Percentiles rank a stretch among this genome's conserved stretches.
Conservation (phyloP, 2,888 invertebrate species). For the Polylopha cassiicola region DNA sequence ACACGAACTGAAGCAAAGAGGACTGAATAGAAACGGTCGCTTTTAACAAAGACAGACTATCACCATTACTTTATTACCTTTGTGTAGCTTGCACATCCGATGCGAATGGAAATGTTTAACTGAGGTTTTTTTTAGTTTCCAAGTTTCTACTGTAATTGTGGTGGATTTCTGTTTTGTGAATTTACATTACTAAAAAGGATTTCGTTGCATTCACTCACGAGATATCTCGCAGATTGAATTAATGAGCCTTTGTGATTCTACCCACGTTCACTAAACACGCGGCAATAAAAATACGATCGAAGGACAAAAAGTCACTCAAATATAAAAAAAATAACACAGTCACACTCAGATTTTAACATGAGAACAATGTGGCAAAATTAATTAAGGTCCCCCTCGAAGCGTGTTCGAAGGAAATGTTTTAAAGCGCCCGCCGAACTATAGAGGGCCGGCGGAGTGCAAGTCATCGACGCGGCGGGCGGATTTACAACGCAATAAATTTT, state of each 20-base stretch:
- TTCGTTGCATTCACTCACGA: not conserved
- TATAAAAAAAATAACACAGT: slow-evolving; percentile 43
- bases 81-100: slow-evolving; percentile 10
- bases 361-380: slow-evolving; percentile 61
- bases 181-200: not conserved
- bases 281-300: slow-evolving; percentile 25
- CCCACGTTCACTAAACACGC: slow-evolving; percentile 22
- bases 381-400: slow-evolving; percentile 62
- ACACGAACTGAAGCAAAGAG: slow-evolving; percentile 33
- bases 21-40: slow-evolving; percentile 27
- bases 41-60: slow-evolving; percentile 17
- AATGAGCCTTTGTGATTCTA: slow-evolving; percentile 8
- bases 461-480: slow-evolving; percentile 55
- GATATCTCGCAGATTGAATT: slow-evolving; percentile 3
- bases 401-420: slow-evolving; percentile 51
- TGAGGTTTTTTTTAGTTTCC: too few species aligned
- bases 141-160: too few species aligned
- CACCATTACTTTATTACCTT: slow-evolving; percentile 13
- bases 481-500: slow-evolving; percentile 69
- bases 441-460: slow-evolving; percentile 55
- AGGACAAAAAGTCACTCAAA: slow-evolving; percentile 42
- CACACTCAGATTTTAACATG: slow-evolving; percentile 55
- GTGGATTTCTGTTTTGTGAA: too few species aligned
- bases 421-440: slow-evolving; percentile 48
- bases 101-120: slow-evolving; percentile 3